Evolutionary conservation across 2,888 invertebrate genomes (phyloP), one percentile per base, ranked within the genome.

Genomic region (Theodoxus fluviatilis): DNA sequence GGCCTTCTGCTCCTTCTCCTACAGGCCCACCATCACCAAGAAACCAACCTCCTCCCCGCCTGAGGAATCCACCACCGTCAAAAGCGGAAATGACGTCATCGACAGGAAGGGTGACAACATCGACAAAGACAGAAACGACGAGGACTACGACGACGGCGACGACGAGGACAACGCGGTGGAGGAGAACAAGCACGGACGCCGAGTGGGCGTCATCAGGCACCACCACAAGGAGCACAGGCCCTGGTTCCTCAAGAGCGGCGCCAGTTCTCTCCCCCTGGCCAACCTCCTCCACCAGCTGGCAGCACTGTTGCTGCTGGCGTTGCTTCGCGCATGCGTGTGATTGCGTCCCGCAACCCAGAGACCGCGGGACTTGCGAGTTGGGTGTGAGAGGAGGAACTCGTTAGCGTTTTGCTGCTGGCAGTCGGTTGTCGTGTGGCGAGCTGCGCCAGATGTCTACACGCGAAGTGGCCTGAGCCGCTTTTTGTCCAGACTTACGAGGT

Each of bases 241-340:
- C 2, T 75, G 75, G 75, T 75, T 74, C 66, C 66, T 75, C 18
- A 73, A 66, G 47, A 67, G 69, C 25, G 28, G 31, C 25, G 68
- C 70, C 38, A 55, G 33, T 52, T n/a, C 12, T 40, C 33, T 25
- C n/a, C n/a, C n/a, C n/a, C n/a, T n/a, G n/a, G n/a, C n/a, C n/a
- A n/a, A n/a, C n/a, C n/a, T n/a, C n/a, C n/a, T n/a, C n/a, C n/a
- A n/a, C n/a, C n/a, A n/a, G n/a, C n/a, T n/a, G n/a, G n/a, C n/a
- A n/a, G n/a, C n/a, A n/a, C n/a, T n/a, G n/a, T n/a, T n/a, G n/a
- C n/a, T n/a, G n/a, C n/a, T n/a, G n/a, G n/a, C n/a, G n/a, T n/a
- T n/a, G n/a, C n/a, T n/a, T n/a, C n/a, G n/a, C n/a, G n/a, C n/a
- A n/a, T n/a, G n/a, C n/a, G n/a, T n/a, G n/a, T n/a, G n/a, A n/a